Conservation (phyloP, 2,113 vertebrate species). For the Platanista minor region DNA sequence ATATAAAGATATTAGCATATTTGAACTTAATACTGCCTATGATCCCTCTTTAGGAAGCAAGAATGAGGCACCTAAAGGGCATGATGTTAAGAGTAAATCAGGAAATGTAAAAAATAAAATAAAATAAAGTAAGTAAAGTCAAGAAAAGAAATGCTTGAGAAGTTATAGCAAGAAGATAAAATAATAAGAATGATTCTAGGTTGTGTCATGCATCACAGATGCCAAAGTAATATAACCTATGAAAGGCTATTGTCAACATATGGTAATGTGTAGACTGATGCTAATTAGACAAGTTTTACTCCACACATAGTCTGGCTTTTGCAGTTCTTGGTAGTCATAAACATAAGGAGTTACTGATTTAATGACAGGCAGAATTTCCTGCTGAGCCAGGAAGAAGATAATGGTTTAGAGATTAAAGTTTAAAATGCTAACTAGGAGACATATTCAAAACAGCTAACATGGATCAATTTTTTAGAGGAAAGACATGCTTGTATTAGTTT, state of each 20-base stretch:
- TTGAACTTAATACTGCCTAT: background rate
- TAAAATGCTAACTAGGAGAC: background rate
- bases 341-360: slow-evolving; percentile 47
- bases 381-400: slow-evolving; percentile 33
- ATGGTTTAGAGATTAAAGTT: slow-evolving; percentile 44
- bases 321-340: slow-evolving; percentile 34
- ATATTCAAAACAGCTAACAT: background rate
- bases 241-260: slow-evolving; percentile 4
- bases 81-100: background rate
- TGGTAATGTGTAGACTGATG: slow-evolving; percentile 19
- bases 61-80: background rate
- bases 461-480: background rate
- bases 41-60: background rate
- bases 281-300: slow-evolving; percentile 58
- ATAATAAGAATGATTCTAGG: background rate
- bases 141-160: background rate
- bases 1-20: background rate
- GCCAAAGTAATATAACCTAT: background rate
- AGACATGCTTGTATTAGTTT: background rate
- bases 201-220: background rate
- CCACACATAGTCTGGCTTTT: background rate
- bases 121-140: background rate
- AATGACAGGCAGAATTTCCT: slow-evolving; percentile 55
- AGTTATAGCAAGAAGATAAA: background rate
- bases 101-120: background rate